Conservation (phyloP, 1,140 invertebrate species). For the Drepana arcuata region DNA sequence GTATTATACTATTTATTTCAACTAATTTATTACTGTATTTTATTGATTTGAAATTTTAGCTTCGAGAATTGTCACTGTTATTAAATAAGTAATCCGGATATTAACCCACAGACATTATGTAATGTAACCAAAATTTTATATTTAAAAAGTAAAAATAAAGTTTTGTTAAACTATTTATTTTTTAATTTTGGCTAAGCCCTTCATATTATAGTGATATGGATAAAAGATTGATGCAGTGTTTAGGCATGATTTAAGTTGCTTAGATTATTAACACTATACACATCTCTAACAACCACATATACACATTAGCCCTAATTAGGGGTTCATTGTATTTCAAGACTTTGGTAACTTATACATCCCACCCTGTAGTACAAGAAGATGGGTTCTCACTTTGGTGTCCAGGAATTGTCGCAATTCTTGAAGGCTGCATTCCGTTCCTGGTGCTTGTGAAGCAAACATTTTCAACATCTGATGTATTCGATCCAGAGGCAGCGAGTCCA, state of each 20-base stretch:
- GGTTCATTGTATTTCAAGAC: slow-evolving; percentile 17
- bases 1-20: slow-evolving; percentile 37
- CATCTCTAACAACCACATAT: too few species aligned
- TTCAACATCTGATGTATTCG: slow-evolving; percentile 97
- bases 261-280: too few species aligned
- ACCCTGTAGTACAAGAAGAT: slow-evolving; percentile 87
- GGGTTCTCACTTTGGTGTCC: slow-evolving; percentile 93
- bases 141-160: slow-evolving; percentile 52
- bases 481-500: slow-evolving; percentile 93
- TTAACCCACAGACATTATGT: slow-evolving; percentile 48
- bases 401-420: slow-evolving; percentile 92
- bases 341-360: slow-evolving; percentile 92
- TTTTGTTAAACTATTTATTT: slow-evolving; percentile 39
- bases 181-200: slow-evolving; percentile 4
- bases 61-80: slow-evolving; percentile 34
- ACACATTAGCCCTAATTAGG: neutral
- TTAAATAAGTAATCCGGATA: slow-evolving; percentile 35
- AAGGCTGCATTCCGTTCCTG: slow-evolving; percentile 88
- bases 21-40: slow-evolving; percentile 30
- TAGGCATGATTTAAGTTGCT: too few species aligned
- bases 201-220: too few species aligned
- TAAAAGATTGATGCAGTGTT: too few species aligned
- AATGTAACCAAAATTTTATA: slow-evolving; percentile 62
- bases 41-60: slow-evolving; percentile 20
- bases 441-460: slow-evolving; percentile 94